Percentiles rank a stretch among this genome's conserved stretches.
phyloP scores from a whole-genome alignment of 2,888 invertebrate species.

The Polylopha cassiicola region DNA sequence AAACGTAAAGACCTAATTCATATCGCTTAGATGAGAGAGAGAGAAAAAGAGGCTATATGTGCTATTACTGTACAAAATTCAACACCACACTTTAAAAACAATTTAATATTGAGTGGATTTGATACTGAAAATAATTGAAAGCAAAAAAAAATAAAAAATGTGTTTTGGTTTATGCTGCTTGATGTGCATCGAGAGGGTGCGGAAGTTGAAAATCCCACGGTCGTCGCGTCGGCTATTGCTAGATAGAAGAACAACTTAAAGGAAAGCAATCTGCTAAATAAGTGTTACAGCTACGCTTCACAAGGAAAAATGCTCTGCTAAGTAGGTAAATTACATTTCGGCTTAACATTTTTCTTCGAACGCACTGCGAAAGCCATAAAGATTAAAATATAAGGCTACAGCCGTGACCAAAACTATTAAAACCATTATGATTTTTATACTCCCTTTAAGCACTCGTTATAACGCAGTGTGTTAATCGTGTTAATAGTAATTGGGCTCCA shows the following conservation, averaged over 20 bases:
- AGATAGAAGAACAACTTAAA: slow-evolving; percentile 76
- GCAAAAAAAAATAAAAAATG: too few species aligned
- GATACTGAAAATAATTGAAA: too few species aligned
- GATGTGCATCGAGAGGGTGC: slow-evolving; percentile 8
- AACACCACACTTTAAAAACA: too few species aligned
- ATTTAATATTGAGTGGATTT: too few species aligned
- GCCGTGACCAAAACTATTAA: slow-evolving; percentile 13
- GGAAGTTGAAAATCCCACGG: too few species aligned
- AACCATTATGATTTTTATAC: slow-evolving; percentile 13
- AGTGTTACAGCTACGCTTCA: slow-evolving; percentile 47
- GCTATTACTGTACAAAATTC: too few species aligned
- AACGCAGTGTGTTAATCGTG: slow-evolving; percentile 14
- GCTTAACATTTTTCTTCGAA: background rate
- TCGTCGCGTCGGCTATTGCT: slow-evolving; percentile 47
- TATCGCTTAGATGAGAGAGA: too few species aligned
- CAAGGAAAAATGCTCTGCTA: slow-evolving; percentile 50
- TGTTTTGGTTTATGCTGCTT: slow-evolving; percentile 1
- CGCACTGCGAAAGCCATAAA: background rate
- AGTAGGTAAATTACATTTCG: background rate
- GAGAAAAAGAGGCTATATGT: too few species aligned
- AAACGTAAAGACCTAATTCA: too few species aligned
- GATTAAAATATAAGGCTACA: slow-evolving; percentile 1
- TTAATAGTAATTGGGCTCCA: slow-evolving; percentile 16
- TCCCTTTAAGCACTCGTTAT: slow-evolving; percentile 10
- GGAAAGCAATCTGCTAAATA: slow-evolving; percentile 78